phyloP scores from a whole-genome alignment of 2,888 invertebrate species.

The Drosophila barbarae region DNA sequence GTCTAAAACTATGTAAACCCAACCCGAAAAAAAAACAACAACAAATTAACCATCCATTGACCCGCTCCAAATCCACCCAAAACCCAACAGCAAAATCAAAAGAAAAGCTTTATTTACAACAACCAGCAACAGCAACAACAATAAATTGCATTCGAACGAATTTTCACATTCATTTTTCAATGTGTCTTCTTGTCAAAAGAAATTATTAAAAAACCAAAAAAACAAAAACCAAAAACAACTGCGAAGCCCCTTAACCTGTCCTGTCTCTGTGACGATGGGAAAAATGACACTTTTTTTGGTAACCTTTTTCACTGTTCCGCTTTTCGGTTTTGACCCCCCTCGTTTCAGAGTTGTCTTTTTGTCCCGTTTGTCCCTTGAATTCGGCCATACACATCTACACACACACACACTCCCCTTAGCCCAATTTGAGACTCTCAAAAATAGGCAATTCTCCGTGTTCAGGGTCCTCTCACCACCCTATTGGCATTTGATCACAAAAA shows the following conservation, averaged over 20 bases:
- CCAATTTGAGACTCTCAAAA: conserved; percentile 1
- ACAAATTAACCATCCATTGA: conserved; percentile 25
- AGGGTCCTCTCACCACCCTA: conserved; percentile 29
- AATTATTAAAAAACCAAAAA: not conserved
- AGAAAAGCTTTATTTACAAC: conserved; percentile 33
- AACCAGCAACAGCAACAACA: conserved; percentile 15
- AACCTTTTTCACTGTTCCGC: not conserved
- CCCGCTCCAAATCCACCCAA: conserved; percentile 4
- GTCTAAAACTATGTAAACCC: conserved; percentile 65
- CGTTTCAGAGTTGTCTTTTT: conserved; percentile 15
- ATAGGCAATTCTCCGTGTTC: conserved; percentile 6
- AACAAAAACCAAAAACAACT: conserved; percentile 1
- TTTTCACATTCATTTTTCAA: conserved; percentile 36
- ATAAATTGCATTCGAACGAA: conserved; percentile 38
- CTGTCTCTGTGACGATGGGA: conserved; percentile 7
- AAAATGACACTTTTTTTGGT: not conserved
- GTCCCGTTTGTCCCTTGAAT: conserved; percentile 14
- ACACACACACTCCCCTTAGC: not conserved
- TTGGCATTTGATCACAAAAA: conserved; percentile 49
- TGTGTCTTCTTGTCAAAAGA: conserved; percentile 26
- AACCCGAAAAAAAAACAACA: conserved; percentile 32
- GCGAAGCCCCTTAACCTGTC: conserved; percentile 4
- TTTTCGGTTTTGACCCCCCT: conserved; percentile 18
- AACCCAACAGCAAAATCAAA: conserved; percentile 23
- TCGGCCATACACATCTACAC: conserved; percentile 21